Conservation (phyloP, 2,113 vertebrate species). For the Corythornis vintsioides region DNA sequence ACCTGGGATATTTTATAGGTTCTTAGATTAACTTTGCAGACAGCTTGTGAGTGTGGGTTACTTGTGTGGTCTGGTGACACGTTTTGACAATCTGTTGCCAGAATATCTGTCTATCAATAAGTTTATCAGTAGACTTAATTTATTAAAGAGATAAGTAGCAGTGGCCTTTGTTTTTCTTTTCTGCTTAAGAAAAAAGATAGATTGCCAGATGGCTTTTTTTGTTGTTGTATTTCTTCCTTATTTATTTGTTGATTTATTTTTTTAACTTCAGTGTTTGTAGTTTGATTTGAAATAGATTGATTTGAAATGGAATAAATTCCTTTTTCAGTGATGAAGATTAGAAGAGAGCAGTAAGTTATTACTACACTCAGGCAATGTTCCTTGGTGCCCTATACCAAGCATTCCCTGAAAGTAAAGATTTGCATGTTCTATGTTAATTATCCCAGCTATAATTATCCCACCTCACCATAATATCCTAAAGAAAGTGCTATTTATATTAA, state of each 20-base stretch:
- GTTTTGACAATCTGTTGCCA: conserved; percentile 7
- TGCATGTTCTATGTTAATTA: neutral
- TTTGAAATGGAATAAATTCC: neutral
- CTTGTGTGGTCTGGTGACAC: neutral
- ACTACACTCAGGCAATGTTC: neutral
- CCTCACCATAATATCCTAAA: neutral
- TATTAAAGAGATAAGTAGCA: neutral
- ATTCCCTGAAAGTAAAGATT: conserved; percentile 9
- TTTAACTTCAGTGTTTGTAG: neutral
- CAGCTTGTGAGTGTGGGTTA: conserved; percentile 21
- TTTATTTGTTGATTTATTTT: neutral
- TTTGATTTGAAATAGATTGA: neutral
- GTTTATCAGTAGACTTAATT: conserved; percentile 14
- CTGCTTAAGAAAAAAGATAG: neutral
- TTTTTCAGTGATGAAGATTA: neutral
- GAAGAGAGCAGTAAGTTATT: neutral
- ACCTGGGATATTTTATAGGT: conserved; percentile 25
- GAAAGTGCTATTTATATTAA: neutral
- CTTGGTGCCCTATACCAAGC: neutral
- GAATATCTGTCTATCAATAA: conserved; percentile 24
- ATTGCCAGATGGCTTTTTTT: neutral
- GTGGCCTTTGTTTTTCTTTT: neutral
- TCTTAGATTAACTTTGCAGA: conserved; percentile 20
- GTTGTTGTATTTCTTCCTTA: neutral
- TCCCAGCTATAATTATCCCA: neutral